These are phyloP conservation scores for Andrena hattorfiana DNA, from an alignment of 2,888 invertebrate species.

Conservation along the genomic window DNA sequence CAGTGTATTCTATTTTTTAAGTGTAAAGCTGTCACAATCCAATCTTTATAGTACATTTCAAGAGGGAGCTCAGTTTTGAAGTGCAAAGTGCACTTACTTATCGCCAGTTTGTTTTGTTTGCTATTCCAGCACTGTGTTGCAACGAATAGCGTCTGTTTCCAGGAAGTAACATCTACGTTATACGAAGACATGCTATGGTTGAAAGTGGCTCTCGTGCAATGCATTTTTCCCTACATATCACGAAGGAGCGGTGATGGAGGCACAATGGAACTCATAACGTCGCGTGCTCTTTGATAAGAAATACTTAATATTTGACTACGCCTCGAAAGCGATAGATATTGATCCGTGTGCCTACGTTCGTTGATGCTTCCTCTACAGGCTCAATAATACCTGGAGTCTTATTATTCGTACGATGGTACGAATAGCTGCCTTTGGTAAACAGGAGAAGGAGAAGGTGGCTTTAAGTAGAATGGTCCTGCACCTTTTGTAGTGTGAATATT, in stretches of 20 bases:
- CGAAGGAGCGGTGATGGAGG: conserved; percentile 5
- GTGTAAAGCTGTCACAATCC: background rate
- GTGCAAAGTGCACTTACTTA: background rate
- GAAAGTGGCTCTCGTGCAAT: background rate
- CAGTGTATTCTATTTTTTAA: too few species aligned
- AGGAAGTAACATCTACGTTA: background rate
- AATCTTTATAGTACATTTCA: background rate
- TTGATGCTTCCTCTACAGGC: background rate
- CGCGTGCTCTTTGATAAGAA: conserved; percentile 37
- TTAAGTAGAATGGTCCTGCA: background rate
- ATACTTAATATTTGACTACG: conserved; percentile 38
- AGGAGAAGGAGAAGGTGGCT: background rate
- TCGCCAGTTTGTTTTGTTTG: background rate
- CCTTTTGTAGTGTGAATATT: background rate
- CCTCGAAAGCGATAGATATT: conserved; percentile 38
- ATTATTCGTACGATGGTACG: conserved; percentile 10
- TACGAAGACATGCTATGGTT: background rate
- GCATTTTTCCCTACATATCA: background rate
- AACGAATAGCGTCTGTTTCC: background rate
- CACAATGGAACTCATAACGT: conserved; percentile 32
- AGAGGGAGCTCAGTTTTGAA: background rate
- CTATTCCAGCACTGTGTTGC: background rate
- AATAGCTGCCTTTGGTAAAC: conserved; percentile 3
- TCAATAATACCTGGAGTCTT: conserved; percentile 24
- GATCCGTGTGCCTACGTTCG: background rate